Conservation (phyloP, 2,113 vertebrate species). For the Megaceryle maxima region DNA sequence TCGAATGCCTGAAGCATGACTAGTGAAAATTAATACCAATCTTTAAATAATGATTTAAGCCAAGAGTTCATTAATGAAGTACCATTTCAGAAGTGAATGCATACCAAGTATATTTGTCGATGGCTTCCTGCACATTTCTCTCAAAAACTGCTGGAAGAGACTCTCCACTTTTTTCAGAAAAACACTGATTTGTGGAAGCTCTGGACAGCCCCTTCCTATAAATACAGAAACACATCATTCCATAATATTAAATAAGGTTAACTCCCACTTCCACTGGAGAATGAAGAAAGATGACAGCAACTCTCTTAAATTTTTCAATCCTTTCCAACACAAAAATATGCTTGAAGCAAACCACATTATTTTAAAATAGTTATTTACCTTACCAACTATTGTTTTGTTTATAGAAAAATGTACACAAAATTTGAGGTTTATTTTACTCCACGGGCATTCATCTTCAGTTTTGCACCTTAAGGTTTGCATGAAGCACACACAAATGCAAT, state of each 20-base stretch:
- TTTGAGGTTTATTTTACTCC: neutral
- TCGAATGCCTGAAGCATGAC: neutral
- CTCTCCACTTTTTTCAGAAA: slow-evolving; percentile 45
- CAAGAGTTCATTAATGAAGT: neutral
- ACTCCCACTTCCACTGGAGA: neutral
- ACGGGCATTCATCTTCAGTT: neutral
- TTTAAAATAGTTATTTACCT: neutral
- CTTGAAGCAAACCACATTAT: neutral
- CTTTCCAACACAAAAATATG: neutral
- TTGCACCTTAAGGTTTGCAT: neutral
- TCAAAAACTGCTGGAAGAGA: slow-evolving; percentile 67
- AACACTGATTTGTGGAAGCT: neutral
- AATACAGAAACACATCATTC: neutral
- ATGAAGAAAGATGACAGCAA: neutral
- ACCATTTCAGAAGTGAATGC: neutral
- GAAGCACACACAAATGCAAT: neutral
- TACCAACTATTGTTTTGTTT: neutral
- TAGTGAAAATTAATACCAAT: neutral
- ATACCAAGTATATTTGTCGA: slow-evolving; percentile 71
- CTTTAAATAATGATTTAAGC: neutral
- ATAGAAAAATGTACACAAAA: neutral
- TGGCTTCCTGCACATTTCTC: slow-evolving; percentile 69
- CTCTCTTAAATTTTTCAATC: neutral
- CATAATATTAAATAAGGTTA: neutral
- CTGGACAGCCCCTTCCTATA: slow-evolving; percentile 72